Evolutionary conservation across 37 sponge, comb jelly and placozoan species (phyloP).

Genomic region (Ianthella basta): DNA sequence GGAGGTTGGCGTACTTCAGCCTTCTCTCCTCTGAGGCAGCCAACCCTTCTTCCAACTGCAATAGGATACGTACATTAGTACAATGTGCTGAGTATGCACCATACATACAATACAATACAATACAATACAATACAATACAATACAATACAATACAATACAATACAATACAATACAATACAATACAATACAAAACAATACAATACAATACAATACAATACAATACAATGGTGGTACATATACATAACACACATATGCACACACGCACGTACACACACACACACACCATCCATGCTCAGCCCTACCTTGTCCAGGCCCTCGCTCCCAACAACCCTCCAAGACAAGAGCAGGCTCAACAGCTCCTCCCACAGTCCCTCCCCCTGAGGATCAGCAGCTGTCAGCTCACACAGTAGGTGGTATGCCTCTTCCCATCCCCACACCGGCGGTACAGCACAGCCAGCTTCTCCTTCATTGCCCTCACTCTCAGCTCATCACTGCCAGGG

Average conservation of each 20-base stretch:
- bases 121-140: too few relatives aligned
- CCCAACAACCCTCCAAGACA: neutral
- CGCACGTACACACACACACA: neutral
- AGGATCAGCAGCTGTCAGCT: neutral
- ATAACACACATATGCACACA: constrained; percentile 18
- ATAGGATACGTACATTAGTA: too few relatives aligned
- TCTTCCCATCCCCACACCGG: neutral
- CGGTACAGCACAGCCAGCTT: neutral
- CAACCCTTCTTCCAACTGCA: too few relatives aligned
- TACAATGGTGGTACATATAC: neutral
- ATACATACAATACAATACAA: too few relatives aligned
- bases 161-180: too few relatives aligned
- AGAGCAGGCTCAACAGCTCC: neutral
- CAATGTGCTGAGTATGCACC: too few relatives aligned
- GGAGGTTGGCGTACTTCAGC: too few relatives aligned
- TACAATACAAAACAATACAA: too few relatives aligned
- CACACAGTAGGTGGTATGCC: neutral
- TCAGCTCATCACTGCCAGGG: neutral
- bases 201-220: too few relatives aligned
- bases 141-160: too few relatives aligned
- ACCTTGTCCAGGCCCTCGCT: neutral
- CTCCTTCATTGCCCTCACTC: neutral
- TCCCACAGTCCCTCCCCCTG: neutral
- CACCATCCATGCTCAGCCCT: neutral
- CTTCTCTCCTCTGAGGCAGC: too few relatives aligned